A percentile compares a stretch with the other conserved stretches of the same genome.
phyloP scores from a whole-genome alignment of 2,113 vertebrate species.

The Platysternon megacephalum region DNA sequence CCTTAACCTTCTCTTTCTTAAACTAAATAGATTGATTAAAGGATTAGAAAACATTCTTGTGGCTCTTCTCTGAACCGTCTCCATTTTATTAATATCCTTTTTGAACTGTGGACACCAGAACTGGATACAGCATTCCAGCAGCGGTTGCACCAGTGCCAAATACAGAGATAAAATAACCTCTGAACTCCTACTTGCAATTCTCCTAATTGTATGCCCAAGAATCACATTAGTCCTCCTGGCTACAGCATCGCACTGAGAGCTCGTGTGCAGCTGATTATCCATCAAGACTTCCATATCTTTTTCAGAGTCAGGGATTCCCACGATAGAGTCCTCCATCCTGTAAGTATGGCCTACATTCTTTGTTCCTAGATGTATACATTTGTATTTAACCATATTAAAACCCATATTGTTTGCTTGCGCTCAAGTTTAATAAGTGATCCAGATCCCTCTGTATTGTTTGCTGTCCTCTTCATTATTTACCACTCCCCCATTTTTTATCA shows the following conservation, averaged over 20 bases:
- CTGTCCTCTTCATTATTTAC: not conserved
- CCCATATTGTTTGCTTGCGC: not conserved
- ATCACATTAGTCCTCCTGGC: not conserved
- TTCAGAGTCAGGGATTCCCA: not conserved
- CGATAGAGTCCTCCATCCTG: not conserved
- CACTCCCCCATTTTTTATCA: not conserved
- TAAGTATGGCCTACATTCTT: not conserved
- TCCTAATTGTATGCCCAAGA: not conserved
- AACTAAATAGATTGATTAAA: too few species aligned
- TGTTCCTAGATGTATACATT: not conserved
- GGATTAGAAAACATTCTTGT: too few species aligned
- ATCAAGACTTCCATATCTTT: not conserved
- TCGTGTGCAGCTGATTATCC: not conserved
- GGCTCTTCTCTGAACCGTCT: too few species aligned
- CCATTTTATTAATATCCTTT: not conserved
- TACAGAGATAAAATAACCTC: not conserved
- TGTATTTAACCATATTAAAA: not conserved
- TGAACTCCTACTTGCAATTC: not conserved
- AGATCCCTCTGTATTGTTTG: not conserved
- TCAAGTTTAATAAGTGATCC: not conserved
- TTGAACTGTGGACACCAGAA: not conserved
- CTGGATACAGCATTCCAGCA: not conserved
- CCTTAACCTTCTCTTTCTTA: not conserved
- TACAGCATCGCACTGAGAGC: not conserved
- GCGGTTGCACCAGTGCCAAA: not conserved